These are phyloP conservation scores for Clunio marinus DNA, from an alignment of 2,888 invertebrate species.

Conservation along the genomic window DNA sequence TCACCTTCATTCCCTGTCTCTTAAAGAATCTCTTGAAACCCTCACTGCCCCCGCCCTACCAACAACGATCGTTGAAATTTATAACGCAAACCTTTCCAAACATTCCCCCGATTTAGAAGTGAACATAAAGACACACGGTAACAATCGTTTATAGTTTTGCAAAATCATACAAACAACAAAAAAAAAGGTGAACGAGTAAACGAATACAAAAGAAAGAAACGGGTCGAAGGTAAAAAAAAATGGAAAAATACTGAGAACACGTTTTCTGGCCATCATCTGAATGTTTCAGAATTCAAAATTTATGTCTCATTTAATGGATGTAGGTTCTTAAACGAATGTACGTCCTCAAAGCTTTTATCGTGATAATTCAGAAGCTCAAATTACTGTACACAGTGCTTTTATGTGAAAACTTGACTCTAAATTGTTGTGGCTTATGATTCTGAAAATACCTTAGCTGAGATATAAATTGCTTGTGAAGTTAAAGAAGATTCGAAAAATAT, in stretches of 20 bases:
- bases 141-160: slow-evolving; percentile 35
- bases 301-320: slow-evolving; percentile 1
- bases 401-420: too few species aligned
- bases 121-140: not conserved
- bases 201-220: not conserved
- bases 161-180: slow-evolving; percentile 2
- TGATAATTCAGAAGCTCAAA: too few species aligned
- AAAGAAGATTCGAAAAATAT: too few species aligned
- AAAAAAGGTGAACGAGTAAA: not conserved
- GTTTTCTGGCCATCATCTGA: not conserved
- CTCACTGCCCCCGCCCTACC: not conserved
- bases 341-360: not conserved
- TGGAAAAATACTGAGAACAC: not conserved
- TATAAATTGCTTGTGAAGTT: too few species aligned
- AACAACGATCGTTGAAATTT: not conserved
- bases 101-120: not conserved
- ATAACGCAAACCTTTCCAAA: slow-evolving; percentile 10
- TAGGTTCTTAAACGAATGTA: slow-evolving; percentile 9
- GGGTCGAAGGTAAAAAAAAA: not conserved
- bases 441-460: too few species aligned
- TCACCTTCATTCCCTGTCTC: not conserved
- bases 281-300: not conserved
- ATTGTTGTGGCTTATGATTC: too few species aligned
- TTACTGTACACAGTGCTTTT: too few species aligned
- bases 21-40: not conserved